Evolutionary conservation across 2,888 invertebrate genomes (phyloP), one percentile per base, ranked within the genome.

Genomic region (Papilio demoleus): DNA sequence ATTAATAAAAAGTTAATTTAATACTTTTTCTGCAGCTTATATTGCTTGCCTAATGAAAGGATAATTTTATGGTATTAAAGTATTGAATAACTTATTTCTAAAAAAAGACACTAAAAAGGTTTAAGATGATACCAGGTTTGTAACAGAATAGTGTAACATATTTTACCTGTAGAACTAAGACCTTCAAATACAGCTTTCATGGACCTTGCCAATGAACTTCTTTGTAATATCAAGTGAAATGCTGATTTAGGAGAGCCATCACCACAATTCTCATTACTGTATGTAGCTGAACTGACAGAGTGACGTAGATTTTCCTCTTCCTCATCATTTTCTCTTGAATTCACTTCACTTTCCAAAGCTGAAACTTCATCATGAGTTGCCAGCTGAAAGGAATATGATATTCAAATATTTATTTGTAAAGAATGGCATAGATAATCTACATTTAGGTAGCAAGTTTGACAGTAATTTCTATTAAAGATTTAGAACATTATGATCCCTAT

Each of bases 151-250:
- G n/a, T n/a, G n/a, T n/a, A n/a, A n/a, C n/a, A n/a, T n/a, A n/a
- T 31, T 40, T 45, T 75, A 93, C 94, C 94, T 72, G 94, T 94
- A 75, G 93, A 94, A 79, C 95, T 95, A 1, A 96, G 92, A 82
- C 96, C 96, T 77, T 96, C 96, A 85, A 96, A 97, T 17, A 97
- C 95, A 70, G 94, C 94, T 82, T 97, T 97, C 77, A 99, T 94
- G 73, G 97, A 96, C 76, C 95, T 94, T 0, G 98, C 98, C 60
- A 99, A 88, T 4, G 95, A 95, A 81, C 97, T 97, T 72, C 95
- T 94, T 78, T 96, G 95, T 50, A 98, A 89, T 77, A 98, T 98
- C 14, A 95, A 91, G 79, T 96, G 95, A 80, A 97, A 97, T 0
- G 97, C 96, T 0, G 95, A 95, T 76, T 90, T 90, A 0, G 92